A percentile compares a stretch with the other conserved stretches of the same genome.
These are phyloP conservation scores for Oegoconia quadripuncta DNA, from an alignment of 2,888 invertebrate species.

Conservation along the genomic window DNA sequence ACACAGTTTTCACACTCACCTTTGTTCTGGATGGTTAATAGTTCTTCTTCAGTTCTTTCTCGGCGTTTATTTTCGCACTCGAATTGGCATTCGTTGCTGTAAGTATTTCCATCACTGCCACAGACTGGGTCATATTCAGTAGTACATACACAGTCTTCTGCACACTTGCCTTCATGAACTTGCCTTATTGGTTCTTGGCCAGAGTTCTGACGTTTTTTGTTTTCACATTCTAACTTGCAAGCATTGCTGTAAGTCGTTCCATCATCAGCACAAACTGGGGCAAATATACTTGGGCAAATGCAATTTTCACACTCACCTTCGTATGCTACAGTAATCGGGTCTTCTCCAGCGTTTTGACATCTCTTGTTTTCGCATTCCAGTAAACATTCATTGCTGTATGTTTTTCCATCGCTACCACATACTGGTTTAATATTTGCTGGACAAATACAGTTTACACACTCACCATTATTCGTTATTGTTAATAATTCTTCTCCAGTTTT, in stretches of 20 bases:
- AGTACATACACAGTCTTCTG: slow-evolving; percentile 15
- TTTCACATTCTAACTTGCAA: slow-evolving; percentile 35
- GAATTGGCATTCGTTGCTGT: slow-evolving; percentile 32
- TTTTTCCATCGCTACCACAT: slow-evolving; percentile 35
- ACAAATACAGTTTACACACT: too few relatives aligned
- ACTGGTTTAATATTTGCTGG: too few relatives aligned
- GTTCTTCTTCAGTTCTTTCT: slow-evolving; percentile 17
- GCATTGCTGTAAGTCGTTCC: slow-evolving; percentile 35
- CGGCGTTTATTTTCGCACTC: slow-evolving; percentile 30
- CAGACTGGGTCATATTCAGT: slow-evolving; percentile 9
- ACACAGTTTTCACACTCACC: too few relatives aligned
- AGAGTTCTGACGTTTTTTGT: slow-evolving; percentile 1
- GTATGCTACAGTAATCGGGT: slow-evolving; percentile 7
- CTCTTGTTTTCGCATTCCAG: slow-evolving; percentile 7
- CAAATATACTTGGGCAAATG: slow-evolving; percentile 8
- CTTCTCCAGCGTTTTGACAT: background rate
- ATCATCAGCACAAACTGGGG: slow-evolving; percentile 39
- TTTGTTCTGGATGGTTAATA: slow-evolving; percentile 19
- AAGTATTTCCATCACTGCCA: slow-evolving; percentile 16
- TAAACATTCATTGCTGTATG: slow-evolving; percentile 53
- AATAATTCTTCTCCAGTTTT: too few relatives aligned
- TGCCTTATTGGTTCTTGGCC: too few relatives aligned
- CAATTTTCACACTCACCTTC: slow-evolving; percentile 22
- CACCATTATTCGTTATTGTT: too few relatives aligned
- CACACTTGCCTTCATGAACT: too few relatives aligned